Evolutionary conservation across 2,888 invertebrate species (phyloP), one percentile per base, ranked within the genome.

Genomic region (Serrognathus titanus): DNA sequence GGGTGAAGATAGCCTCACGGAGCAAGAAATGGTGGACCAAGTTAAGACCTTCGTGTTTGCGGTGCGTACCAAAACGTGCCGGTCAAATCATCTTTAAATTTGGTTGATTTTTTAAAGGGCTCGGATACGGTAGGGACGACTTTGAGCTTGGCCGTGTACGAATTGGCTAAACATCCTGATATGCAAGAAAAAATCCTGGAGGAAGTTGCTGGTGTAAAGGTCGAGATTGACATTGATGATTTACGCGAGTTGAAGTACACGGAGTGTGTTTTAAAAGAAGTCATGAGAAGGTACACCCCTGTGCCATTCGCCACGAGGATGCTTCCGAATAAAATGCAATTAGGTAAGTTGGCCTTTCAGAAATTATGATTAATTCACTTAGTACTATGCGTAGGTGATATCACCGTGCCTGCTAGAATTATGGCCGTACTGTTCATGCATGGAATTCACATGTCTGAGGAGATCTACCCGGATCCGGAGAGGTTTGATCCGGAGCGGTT

Each of bases 111-210:
- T 31, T 31, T 31, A 6, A 35, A 65, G 64, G 66, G 66, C 10
- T 60, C 65, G 41, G 67, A 68, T 47, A 68, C 68, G 6, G 58
- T 63, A 13, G 56, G 61, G 8, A 31, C 60, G 9, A 61, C 55
- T n/a, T 20, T 60, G 7, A 53, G 61, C 41, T 67, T 64, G 39
- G 36, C 52, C 9, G 36, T 64, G 20, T 65, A 60, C 24, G 53
- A 58, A 11, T 13, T 68, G 9, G 53, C 65, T 12, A 58, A 51
- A 38, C 51, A 65, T 53, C 56, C 52, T 10, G 57, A 62, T 10
- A 53, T 68, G 7, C 68, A 68, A 55, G 58, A 53, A 2, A 63
- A 59, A 57, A 50, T 65, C 16, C 51, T 58, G n/a, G 45, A 65
- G 36, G 67, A 66, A 63, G 49, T 62, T n/a, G 51, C 12, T 11